Conservation (phyloP, 1,140 invertebrate species). For the Helicoverpa zea region DNA sequence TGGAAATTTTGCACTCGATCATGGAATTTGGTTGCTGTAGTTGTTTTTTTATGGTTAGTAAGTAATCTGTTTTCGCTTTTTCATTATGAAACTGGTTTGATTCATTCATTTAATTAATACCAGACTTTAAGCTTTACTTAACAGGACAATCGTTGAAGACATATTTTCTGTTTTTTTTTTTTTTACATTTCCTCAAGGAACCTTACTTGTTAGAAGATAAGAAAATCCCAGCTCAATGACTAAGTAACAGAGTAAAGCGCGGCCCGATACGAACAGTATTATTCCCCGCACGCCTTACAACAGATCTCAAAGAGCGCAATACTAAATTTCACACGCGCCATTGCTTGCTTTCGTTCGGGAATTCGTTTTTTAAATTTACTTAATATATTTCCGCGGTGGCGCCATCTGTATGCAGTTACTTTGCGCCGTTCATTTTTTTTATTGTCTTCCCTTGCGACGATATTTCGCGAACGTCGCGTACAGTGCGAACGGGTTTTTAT, state of each 20-base stretch:
- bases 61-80: not conserved
- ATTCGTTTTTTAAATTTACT: constrained; percentile 63
- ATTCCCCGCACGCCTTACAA: constrained; percentile 40
- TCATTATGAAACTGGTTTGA: too few relatives aligned
- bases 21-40: constrained; percentile 1
- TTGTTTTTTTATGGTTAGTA: not conserved
- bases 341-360: constrained; percentile 54
- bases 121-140: too few relatives aligned
- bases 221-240: not conserved
- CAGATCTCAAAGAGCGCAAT: constrained; percentile 53
- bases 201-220: not conserved
- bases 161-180: too few relatives aligned
- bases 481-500: constrained; percentile 34
- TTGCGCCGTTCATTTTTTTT: constrained; percentile 58
- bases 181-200: too few relatives aligned
- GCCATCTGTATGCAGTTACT: constrained; percentile 60
- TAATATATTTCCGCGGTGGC: constrained; percentile 62
- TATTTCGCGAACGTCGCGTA: constrained; percentile 35
- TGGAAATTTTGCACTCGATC: constrained; percentile 16
- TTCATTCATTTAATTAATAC: too few relatives aligned
- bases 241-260: not conserved
- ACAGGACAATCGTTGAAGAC: too few relatives aligned
- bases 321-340: constrained; percentile 64
- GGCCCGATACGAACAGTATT: not conserved
- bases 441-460: constrained; percentile 45